Evolutionary conservation across 2,113 vertebrate species (phyloP).

Genomic region (Collichthys lucidus): DNA sequence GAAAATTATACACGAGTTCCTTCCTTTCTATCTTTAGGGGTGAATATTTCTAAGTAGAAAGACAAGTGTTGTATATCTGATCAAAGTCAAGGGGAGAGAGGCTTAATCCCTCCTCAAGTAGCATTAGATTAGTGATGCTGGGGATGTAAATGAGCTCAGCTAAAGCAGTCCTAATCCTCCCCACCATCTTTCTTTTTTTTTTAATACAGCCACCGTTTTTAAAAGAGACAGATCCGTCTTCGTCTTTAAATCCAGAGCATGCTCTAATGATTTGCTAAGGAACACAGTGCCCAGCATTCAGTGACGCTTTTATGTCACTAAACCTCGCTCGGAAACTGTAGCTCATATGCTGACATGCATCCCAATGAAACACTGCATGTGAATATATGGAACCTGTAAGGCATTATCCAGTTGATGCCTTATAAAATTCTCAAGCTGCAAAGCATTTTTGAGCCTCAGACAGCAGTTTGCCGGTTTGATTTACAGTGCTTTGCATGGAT

Average conservation of each 20-base stretch:
- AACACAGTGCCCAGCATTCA: constrained; percentile 52
- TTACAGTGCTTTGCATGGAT: constrained; percentile 41
- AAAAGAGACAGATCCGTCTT: constrained; percentile 46
- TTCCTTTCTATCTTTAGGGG: constrained; percentile 63
- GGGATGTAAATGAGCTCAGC: constrained; percentile 81
- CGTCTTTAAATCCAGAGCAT: constrained; percentile 60
- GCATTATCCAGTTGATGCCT: constrained; percentile 38
- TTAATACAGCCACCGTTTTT: constrained; percentile 57
- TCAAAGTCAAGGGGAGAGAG: constrained; percentile 78
- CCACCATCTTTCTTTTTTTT: constrained; percentile 55
- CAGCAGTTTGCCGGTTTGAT: constrained; percentile 43
- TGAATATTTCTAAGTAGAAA: constrained; percentile 77
- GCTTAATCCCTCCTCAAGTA: constrained; percentile 81
- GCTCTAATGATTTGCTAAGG: constrained; percentile 66
- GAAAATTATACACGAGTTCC: constrained; percentile 70
- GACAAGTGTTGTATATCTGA: constrained; percentile 82
- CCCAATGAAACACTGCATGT: constrained; percentile 27
- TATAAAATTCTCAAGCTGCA: constrained; percentile 44
- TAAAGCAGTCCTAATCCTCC: constrained; percentile 78
- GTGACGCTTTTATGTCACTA: constrained; percentile 42
- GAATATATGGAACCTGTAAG: constrained; percentile 37
- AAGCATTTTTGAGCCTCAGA: constrained; percentile 34
- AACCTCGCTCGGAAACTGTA: constrained; percentile 45
- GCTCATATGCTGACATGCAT: constrained; percentile 36
- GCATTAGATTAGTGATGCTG: constrained; percentile 77